phyloP scores from a whole-genome alignment of 1,140 invertebrate species.

The Sinella curviseta region DNA sequence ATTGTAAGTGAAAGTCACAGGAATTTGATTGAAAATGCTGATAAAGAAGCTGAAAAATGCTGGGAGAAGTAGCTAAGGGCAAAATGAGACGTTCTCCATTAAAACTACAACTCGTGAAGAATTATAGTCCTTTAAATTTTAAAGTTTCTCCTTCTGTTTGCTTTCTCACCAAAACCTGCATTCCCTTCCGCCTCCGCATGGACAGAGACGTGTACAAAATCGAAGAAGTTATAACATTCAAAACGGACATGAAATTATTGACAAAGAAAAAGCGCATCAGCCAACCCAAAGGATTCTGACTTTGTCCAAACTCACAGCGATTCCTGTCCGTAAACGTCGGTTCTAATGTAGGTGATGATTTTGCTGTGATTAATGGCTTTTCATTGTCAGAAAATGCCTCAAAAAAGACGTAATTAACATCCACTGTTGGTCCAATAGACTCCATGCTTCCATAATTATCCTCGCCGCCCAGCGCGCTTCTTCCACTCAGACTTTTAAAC shows the following conservation, averaged over 20 bases:
- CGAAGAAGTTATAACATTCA: background rate
- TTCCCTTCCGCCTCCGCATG: background rate
- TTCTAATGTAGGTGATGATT: background rate
- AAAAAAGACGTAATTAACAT: background rate
- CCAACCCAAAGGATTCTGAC: background rate
- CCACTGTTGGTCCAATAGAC: background rate
- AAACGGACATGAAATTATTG: constrained; percentile 1
- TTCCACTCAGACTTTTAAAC: background rate
- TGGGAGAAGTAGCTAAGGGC: too few species aligned
- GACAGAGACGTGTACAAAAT: background rate
- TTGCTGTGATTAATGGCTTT: background rate
- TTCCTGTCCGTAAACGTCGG: background rate
- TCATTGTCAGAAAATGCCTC: background rate
- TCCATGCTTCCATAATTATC: background rate
- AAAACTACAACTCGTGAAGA: background rate
- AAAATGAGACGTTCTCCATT: background rate
- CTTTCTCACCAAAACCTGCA: constrained; percentile 1
- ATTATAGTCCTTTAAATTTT: background rate
- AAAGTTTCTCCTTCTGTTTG: background rate
- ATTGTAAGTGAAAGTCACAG: background rate
- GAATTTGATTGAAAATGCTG: background rate
- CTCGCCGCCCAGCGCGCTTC: background rate
- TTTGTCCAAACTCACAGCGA: background rate
- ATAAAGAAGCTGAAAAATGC: constrained; percentile 13
- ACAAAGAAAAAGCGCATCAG: background rate